These are phyloP conservation scores for Cenopis cana DNA, from an alignment of 2,888 invertebrate genomes.

Conservation along the genomic window DNA sequence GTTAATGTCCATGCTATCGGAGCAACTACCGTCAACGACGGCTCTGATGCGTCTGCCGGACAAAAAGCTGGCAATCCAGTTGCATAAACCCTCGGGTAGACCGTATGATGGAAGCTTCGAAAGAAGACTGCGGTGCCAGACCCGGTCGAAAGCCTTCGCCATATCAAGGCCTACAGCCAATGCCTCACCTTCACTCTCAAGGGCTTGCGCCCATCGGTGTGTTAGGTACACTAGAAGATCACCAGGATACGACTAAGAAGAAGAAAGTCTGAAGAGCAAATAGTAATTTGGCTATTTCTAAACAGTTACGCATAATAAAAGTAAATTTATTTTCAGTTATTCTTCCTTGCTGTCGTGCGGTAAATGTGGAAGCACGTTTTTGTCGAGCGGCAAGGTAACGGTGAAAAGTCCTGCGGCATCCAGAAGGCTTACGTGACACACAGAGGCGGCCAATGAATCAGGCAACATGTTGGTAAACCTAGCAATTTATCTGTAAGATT, in stretches of 20 bases:
- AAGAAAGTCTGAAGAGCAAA: background rate
- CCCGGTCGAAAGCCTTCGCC: no score
- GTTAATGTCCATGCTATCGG: no score
- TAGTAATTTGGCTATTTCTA: background rate
- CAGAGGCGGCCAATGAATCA: background rate
- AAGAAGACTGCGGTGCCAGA: no score
- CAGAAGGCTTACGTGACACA: slow-evolving; percentile 36
- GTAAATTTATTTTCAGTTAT: background rate
- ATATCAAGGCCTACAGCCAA: no score
- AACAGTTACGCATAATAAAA: background rate
- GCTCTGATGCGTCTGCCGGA: no score
- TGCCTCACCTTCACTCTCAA: no score
- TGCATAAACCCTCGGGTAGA: no score
- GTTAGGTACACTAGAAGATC: background rate
- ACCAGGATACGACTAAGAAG: no score
- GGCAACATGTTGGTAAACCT: background rate
- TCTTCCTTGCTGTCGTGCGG: slow-evolving; percentile 11
- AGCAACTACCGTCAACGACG: no score
- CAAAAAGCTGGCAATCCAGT: no score
- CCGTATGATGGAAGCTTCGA: no score
- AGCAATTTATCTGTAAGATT: background rate
- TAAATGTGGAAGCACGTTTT: slow-evolving; percentile 6
- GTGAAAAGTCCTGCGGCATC: slow-evolving; percentile 36
- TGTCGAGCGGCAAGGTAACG: slow-evolving; percentile 11
- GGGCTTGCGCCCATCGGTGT: no score